These are phyloP conservation scores for Phyllotreta striolata DNA, from an alignment of 2,888 invertebrate species.

Conservation along the genomic window DNA sequence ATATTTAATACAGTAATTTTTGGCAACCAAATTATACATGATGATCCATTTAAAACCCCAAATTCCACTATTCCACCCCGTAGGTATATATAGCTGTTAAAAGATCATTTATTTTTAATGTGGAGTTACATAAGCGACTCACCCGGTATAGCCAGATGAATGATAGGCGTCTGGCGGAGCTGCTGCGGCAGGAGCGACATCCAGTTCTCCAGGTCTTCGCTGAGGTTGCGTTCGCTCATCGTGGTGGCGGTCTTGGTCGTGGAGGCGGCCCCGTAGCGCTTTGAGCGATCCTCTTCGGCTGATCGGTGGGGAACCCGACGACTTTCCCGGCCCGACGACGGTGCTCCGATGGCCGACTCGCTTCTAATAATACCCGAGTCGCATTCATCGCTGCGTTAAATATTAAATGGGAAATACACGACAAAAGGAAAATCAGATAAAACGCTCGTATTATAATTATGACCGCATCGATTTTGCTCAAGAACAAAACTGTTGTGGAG, in stretches of 20 bases:
- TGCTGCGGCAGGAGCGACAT: constrained; percentile 72
- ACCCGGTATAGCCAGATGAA: constrained; percentile 81
- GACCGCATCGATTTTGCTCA: constrained; percentile 29
- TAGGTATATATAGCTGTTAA: neutral
- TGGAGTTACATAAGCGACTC: constrained; percentile 49
- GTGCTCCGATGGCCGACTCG: constrained; percentile 17
- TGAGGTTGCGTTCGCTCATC: constrained; percentile 35
- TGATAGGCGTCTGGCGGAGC: constrained; percentile 69
- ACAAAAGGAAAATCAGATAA: constrained; percentile 33
- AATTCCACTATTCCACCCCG: too few species aligned
- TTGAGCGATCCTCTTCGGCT: too few species aligned
- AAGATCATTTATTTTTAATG: constrained; percentile 2
- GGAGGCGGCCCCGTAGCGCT: neutral
- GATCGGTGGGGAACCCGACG: too few species aligned
- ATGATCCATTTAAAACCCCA: too few species aligned
- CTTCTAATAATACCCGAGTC: constrained; percentile 25
- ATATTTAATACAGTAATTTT: too few species aligned
- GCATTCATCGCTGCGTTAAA: constrained; percentile 26
- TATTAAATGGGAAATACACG: constrained; percentile 26
- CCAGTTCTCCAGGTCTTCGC: constrained; percentile 70
- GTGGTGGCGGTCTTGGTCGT: neutral
- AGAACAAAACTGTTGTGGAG: constrained; percentile 29
- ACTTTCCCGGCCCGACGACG: constrained; percentile 3
- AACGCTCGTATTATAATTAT: constrained; percentile 24
- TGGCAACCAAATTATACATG: too few species aligned